Conservation (phyloP, 2,888 invertebrate genomes). For the Pristionchus japonicus region DNA sequence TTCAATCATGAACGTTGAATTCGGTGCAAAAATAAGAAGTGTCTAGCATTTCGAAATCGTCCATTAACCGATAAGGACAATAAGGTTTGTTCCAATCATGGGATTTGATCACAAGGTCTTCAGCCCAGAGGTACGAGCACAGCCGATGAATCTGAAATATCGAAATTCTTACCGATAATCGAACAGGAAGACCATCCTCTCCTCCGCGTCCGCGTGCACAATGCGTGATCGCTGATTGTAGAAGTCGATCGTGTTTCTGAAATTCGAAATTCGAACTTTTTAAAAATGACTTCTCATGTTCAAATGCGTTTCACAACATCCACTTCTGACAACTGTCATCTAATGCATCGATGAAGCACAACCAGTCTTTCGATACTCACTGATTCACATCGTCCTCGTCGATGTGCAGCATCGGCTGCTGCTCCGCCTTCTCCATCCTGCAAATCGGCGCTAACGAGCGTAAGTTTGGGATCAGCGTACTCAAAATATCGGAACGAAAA, state of each 20-base stretch:
- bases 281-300: too few species aligned
- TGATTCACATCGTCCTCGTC: slow-evolving; percentile 10
- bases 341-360: too few species aligned
- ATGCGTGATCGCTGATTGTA: slow-evolving; percentile 63
- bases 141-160: too few species aligned
- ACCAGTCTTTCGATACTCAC: not conserved
- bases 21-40: too few species aligned
- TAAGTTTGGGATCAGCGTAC: not conserved
- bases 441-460: slow-evolving; percentile 17
- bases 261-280: slow-evolving; percentile 49
- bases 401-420: slow-evolving; percentile 34
- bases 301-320: slow-evolving; percentile 42
- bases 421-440: not conserved
- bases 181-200: slow-evolving; percentile 51
- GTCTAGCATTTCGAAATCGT: too few species aligned
- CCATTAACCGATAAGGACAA: too few species aligned
- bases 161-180: slow-evolving; percentile 35
- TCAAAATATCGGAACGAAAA: not conserved
- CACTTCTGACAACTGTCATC: not conserved
- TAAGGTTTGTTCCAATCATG: too few species aligned
- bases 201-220: slow-evolving; percentile 58
- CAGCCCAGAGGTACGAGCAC: too few species aligned
- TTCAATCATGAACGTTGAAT: too few species aligned
- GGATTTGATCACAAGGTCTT: too few species aligned
- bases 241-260: slow-evolving; percentile 56